phyloP scores from a whole-genome alignment of 2,113 vertebrate species.

The Rana temporaria region DNA sequence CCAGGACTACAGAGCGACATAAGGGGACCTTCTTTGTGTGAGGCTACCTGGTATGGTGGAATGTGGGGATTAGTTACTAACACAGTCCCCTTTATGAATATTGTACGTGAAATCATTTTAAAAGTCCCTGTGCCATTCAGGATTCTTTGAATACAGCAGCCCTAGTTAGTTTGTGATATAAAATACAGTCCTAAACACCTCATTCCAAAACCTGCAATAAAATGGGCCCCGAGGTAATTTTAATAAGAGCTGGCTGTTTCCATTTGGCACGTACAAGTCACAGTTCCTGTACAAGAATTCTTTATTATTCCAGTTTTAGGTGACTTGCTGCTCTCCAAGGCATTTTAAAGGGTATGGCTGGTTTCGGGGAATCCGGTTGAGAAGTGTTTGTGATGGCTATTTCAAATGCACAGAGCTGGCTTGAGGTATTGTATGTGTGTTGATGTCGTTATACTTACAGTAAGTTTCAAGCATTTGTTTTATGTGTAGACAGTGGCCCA shows the following conservation, averaged over 20 bases:
- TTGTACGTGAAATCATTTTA: conserved; percentile 2
- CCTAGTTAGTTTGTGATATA: background rate
- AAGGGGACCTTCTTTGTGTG: too few species aligned
- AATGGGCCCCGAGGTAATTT: conserved; percentile 1
- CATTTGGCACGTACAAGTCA: conserved; percentile 16
- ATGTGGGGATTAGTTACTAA: background rate
- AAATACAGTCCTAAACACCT: conserved; percentile 7
- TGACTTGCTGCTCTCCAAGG: background rate
- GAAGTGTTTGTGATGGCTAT: conserved; percentile 1
- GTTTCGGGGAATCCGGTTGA: conserved; percentile 6
- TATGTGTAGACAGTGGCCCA: too few species aligned
- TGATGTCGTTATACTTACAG: too few species aligned
- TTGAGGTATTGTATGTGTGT: too few species aligned
- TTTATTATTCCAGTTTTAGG: conserved; percentile 16
- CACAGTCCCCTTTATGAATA: background rate
- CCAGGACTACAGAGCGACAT: too few species aligned
- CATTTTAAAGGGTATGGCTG: background rate
- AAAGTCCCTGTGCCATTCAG: background rate
- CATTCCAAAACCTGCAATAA: background rate
- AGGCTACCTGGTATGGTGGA: too few species aligned
- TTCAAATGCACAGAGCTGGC: background rate
- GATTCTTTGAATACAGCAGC: background rate
- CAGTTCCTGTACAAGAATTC: background rate
- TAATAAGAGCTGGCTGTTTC: background rate
- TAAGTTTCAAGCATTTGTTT: too few species aligned